Conservation (phyloP, 2,888 invertebrate species). For the Agrenia bidenticulata region DNA sequence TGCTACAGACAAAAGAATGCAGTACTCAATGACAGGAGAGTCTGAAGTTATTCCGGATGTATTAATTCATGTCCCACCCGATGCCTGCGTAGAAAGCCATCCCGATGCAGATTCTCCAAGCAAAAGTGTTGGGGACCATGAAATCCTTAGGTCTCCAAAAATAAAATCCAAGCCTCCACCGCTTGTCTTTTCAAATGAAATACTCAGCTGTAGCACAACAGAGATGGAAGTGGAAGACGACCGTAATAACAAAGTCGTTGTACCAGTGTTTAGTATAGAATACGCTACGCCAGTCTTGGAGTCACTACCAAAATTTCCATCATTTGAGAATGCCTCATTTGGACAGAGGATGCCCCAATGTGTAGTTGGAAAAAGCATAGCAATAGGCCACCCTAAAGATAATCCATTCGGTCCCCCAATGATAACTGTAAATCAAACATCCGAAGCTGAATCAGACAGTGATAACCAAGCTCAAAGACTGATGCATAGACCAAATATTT, state of each 20-base stretch:
- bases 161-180: conserved; percentile 53
- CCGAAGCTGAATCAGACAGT: conserved; percentile 58
- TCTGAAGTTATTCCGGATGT: conserved; percentile 52
- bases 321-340: background rate
- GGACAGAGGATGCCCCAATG: conserved; percentile 24
- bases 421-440: conserved; percentile 58
- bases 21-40: conserved; percentile 60
- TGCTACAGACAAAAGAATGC: background rate
- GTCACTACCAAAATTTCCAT: conserved; percentile 33
- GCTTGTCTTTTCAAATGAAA: conserved; percentile 52
- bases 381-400: conserved; percentile 3
- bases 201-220: conserved; percentile 37
- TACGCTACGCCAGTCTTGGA: conserved; percentile 51
- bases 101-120: conserved; percentile 21
- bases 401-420: conserved; percentile 54
- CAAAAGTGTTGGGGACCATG: background rate
- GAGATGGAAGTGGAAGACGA: conserved; percentile 14
- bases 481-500: conserved; percentile 61
- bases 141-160: conserved; percentile 8
- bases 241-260: conserved; percentile 20
- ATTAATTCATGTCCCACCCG: conserved; percentile 52
- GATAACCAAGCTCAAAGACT: conserved; percentile 57
- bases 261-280: conserved; percentile 52
- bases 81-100: conserved; percentile 44
- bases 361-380: conserved; percentile 6